phyloP scores from a whole-genome alignment of 2,113 vertebrate species.

The Microcebus griseorufus region DNA sequence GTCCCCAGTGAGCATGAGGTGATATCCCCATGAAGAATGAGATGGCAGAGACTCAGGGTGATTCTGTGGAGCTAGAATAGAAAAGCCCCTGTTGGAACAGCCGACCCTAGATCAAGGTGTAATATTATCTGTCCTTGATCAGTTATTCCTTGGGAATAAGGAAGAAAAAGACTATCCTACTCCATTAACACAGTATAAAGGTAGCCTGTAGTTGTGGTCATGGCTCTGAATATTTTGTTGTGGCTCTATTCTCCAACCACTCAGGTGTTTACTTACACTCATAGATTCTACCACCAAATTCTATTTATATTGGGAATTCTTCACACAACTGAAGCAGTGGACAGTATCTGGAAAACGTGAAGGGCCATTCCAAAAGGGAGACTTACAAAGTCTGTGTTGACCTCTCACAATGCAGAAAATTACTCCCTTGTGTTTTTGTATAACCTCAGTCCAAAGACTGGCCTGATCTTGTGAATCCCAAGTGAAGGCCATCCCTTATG shows the following conservation, averaged over 20 bases:
- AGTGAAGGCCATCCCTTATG: not conserved
- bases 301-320: no score
- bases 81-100: not conserved
- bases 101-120: not conserved
- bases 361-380: not conserved
- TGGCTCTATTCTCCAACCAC: no score
- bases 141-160: no score
- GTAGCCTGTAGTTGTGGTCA: not conserved
- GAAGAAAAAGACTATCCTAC: no score
- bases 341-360: not conserved
- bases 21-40: not conserved
- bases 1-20: not conserved
- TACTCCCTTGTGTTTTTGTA: not conserved
- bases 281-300: no score
- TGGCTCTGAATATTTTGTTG: not conserved
- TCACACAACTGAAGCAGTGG: no score
- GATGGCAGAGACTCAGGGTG: not conserved
- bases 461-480: not conserved
- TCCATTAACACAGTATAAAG: no score
- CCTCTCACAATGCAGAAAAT: not conserved
- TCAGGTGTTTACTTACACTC: no score
- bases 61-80: not conserved
- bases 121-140: no score
- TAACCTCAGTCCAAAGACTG: not conserved
- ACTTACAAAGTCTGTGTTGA: not conserved